Evolutionary conservation across 2,888 invertebrate genomes (phyloP).

Genomic region (Folsomia candida): DNA sequence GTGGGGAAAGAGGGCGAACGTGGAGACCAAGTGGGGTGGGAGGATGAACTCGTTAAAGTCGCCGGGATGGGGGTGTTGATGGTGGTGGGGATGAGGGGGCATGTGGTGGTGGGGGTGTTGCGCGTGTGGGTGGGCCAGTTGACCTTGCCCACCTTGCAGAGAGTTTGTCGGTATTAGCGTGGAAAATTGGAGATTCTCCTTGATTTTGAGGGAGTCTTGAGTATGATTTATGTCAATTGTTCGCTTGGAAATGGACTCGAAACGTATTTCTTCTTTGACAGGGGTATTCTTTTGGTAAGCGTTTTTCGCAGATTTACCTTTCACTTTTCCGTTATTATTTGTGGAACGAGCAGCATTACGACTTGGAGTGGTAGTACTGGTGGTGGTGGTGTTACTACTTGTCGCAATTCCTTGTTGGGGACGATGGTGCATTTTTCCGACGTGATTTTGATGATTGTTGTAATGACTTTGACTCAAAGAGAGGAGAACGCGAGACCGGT

Average conservation of each 20-base stretch:
- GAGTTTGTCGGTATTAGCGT: constrained; percentile 32
- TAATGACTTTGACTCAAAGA: constrained; percentile 32
- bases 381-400: constrained; percentile 24
- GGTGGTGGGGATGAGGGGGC: constrained; percentile 2
- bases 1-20: constrained; percentile 43
- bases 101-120: no score
- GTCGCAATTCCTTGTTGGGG: constrained; percentile 19
- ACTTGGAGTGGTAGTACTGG: no score
- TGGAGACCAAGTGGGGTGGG: constrained; percentile 33
- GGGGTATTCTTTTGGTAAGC: constrained; percentile 25
- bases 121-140: no score
- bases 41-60: constrained; percentile 22
- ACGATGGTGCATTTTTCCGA: constrained; percentile 16
- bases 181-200: constrained; percentile 49
- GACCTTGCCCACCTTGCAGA: no score
- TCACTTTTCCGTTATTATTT: constrained; percentile 31
- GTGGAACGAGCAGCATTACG: constrained; percentile 22
- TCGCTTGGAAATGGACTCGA: constrained; percentile 45
- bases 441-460: constrained; percentile 24
- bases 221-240: constrained; percentile 49
- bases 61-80: neutral
- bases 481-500: constrained; percentile 26
- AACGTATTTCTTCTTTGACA: constrained; percentile 48
- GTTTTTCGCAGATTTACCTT: constrained; percentile 8
- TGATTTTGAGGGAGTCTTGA: constrained; percentile 47